Evolutionary conservation across 2,113 vertebrate genomes (phyloP), one percentile per base, ranked within the genome.

Genomic region (Syngnathoides biaculeatus): DNA sequence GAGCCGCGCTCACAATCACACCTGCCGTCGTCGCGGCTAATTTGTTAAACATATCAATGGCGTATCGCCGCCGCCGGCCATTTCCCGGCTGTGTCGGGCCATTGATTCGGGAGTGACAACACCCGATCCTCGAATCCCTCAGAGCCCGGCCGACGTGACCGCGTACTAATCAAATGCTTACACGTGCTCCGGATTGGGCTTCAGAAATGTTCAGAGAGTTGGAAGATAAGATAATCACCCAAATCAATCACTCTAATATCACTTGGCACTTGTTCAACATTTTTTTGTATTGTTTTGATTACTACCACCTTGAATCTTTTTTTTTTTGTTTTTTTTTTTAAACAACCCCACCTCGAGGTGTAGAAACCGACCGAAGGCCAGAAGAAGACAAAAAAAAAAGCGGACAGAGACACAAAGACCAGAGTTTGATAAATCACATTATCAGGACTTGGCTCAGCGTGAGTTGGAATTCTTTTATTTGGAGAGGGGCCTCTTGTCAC

Each of bases 41-140:
- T 93, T 92, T 91, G 89, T 90, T 91, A 92, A 93, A 91, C 89
- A 91, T 91, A 93, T 92, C 91, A 93, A 92, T 91, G 86, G 87
- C 64, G 26, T 69, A 82, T 81, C 43, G 79, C 85, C 80, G 79
- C 85, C 80, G 79, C 82, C 79, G 78, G 82, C 75, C 81, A 77
- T 85, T 86, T 83, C 75, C 77, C 72, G 47, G 60, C 76, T 70
- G 71, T 71, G 35, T 64, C 48, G 73, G 74, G 68, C 68, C 81
- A 89, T 87, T 85, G 86, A 89, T 87, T 75, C 83, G 68, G 80
- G 87, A 85, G 38, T 86, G 86, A 90, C 86, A 86, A 72, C 72
- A 38, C 15, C 26, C 61, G 67, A 69, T 73, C 55, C 67, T 68
- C 59, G 42, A 60, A n/a, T 56, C 42, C 50, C 65, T 57, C 35